These are phyloP conservation scores for Nasonovia ribisnigri DNA, from an alignment of 2,888 invertebrate species.

Conservation along the genomic window DNA sequence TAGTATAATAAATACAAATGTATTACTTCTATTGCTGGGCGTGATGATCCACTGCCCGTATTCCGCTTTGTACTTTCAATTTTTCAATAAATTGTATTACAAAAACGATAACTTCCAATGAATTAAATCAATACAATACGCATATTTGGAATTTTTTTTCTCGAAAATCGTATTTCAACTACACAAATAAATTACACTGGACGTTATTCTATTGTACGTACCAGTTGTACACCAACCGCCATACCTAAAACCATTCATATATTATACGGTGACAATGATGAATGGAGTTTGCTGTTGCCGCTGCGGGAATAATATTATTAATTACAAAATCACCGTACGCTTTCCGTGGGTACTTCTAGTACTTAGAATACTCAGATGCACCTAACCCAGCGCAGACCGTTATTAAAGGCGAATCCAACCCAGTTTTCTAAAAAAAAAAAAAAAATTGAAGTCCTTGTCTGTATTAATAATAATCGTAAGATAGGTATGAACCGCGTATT, in stretches of 20 bases:
- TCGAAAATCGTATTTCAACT: background rate
- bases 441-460: background rate
- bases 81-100: background rate
- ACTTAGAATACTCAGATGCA: background rate
- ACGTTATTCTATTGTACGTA: background rate
- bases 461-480: background rate
- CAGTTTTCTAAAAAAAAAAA: background rate
- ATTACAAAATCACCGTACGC: background rate
- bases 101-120: background rate
- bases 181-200: background rate
- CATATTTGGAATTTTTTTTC: background rate
- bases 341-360: background rate
- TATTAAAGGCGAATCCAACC: background rate
- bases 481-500: background rate
- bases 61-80: background rate
- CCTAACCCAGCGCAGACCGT: background rate
- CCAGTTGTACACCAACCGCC: background rate
- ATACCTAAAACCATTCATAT: background rate
- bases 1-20: no score
- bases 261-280: background rate
- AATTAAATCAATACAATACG: no score
- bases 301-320: background rate
- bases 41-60: background rate
- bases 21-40: no score
- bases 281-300: background rate